Base-by-base conservation (phyloP, 2,888 invertebrate species). In the Stegana nigrithorax region DNA sequence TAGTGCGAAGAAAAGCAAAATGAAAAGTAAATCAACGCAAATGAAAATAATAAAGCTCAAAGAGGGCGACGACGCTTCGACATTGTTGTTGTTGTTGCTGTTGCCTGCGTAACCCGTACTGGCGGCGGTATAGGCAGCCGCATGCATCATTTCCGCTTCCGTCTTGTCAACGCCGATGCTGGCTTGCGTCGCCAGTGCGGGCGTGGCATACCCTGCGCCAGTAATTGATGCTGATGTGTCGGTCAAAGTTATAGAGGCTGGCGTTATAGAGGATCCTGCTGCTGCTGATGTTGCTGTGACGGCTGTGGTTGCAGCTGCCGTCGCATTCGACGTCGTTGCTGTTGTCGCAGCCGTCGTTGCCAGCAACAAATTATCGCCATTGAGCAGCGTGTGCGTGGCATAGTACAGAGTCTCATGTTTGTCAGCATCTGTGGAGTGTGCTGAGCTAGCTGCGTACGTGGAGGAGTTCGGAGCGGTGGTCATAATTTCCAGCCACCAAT, bases 21-120 rank as follows among this genome's bases (percentile, higher is more conserved):
- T 87, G 75, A 93, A 89, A 63, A 93, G 87, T 27, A 89, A 88
- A 70, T 91, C 90, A 62, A 92, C 92, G 57, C 89, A 89, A 63
- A 80, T 67, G 75, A 84, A 84, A 51, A 84, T 73, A 62, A 84
- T 70, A 67, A 84, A 84, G 68, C 72, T 84, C 55, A 81, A 63
- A 32, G 82, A 78, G 12, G 80, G 78, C 62, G 62, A 55, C 29
- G 25, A 23, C 25, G 26, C 27, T 27, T 8, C 45, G 14, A 19
- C 17, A 32, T 23, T 3, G 23, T 44, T 17, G 14, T n/a, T 36
- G 19, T n/a, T 32, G 27, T n/a, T 42, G 19, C 26, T 26, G 14
- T n/a, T 55, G 3, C 23, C 36, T 4, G 36, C 21, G 53, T 32
- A 19, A 27, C 12, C 26, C 6, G 29, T 12, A 32, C 27, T 53